A percentile compares a stretch with the other conserved stretches of the same genome.
Conservation (phyloP, 2,797 vertebrate species). For the Argentina silus region DNA sequence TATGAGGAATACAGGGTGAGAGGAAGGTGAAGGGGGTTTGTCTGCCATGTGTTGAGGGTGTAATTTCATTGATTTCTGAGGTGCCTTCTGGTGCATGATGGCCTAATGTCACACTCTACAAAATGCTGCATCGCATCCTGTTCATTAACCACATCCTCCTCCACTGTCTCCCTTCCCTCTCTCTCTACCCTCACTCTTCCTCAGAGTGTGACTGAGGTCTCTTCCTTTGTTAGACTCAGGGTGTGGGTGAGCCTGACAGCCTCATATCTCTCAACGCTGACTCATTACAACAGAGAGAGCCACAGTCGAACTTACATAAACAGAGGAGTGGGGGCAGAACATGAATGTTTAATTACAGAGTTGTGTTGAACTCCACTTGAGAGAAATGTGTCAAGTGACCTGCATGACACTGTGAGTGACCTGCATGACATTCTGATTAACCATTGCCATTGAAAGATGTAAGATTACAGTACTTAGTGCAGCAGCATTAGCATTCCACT, state of each 20-base stretch:
- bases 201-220: constrained; percentile 24
- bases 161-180: background rate
- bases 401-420: too few relatives aligned
- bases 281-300: constrained; percentile 45
- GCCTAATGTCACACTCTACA: background rate
- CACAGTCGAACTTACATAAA: constrained; percentile 28
- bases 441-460: constrained; percentile 29
- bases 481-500: constrained; percentile 1
- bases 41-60: background rate
- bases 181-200: constrained; percentile 26
- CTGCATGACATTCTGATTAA: constrained; percentile 9
- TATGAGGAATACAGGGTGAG: background rate
- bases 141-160: constrained; percentile 70
- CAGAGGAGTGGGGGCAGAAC: constrained; percentile 11
- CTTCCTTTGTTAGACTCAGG: constrained; percentile 21
- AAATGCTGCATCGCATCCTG: constrained; percentile 58
- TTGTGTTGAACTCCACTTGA: too few relatives aligned
- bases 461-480: constrained; percentile 12
- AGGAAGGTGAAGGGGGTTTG: background rate
- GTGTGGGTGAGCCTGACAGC: constrained; percentile 43
- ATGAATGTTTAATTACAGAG: background rate
- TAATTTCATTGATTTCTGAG: background rate
- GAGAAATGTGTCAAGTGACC: background rate
- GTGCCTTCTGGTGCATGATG: constrained; percentile 6
- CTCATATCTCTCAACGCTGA: constrained; percentile 58